phyloP scores from a whole-genome alignment of 2,113 vertebrate species.

The Thermophis baileyi region DNA sequence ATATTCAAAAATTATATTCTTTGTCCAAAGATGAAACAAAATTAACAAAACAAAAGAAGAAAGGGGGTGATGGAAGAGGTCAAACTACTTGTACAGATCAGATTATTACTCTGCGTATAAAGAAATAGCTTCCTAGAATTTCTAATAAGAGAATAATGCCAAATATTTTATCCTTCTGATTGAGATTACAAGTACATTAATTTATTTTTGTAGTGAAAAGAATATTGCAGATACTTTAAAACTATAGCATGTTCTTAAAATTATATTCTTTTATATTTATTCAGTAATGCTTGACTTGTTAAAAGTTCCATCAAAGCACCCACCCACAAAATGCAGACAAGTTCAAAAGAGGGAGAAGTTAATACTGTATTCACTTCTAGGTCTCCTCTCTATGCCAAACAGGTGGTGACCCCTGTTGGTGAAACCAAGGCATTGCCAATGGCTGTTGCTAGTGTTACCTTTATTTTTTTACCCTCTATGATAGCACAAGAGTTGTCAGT shows the following conservation, averaged over 20 bases:
- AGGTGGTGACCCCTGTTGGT: background rate
- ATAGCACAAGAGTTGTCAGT: background rate
- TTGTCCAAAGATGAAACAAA: background rate
- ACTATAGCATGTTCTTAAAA: background rate
- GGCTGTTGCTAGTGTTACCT: background rate
- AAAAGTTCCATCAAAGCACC: background rate
- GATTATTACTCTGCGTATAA: background rate
- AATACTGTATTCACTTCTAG: background rate
- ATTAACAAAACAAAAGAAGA: background rate
- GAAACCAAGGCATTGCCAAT: accelerated
- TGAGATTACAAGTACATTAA: background rate
- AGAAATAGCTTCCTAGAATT: background rate
- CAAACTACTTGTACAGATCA: background rate
- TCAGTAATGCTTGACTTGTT: background rate
- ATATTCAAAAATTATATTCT: background rate
- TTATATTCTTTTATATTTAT: background rate
- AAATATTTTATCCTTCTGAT: background rate
- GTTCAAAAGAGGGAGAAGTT: background rate
- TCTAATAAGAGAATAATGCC: background rate
- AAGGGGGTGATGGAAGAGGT: background rate
- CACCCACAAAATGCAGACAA: background rate
- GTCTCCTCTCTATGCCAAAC: accelerated
- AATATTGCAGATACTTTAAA: background rate
- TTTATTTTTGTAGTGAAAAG: background rate
- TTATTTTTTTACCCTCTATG: background rate